Base-by-base conservation (phyloP, 2,113 vertebrate species). In the Junco hyemalis region DNA sequence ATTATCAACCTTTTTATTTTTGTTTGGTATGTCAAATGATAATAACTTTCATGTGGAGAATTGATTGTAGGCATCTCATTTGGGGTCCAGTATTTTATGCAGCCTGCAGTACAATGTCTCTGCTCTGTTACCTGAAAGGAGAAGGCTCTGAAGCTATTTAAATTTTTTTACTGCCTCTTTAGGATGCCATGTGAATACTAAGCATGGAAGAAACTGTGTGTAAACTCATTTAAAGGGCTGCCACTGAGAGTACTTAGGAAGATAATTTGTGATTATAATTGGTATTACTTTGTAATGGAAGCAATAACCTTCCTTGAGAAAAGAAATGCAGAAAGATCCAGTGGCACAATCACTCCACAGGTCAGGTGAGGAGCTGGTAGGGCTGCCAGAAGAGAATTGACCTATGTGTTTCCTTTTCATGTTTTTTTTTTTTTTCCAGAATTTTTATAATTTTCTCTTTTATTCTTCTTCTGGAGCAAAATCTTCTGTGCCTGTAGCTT, bases 331-430 rank as follows among this genome's bases (percentile, higher is more conserved):
- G 71, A 48, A 79, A 53, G 28, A 20, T 44, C 10, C 72, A 65
- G 23, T 24, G 56, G 10, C 23, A 3, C 9, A 48, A 33, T 83
- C 33, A 0, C n/a, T 57, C 10, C 0, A 0, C 83, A 42, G 40
- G 14, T 48, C 44, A 69, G 36, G 20, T 44, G 22, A 70, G 28
- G 31, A 48, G 3, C 61, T 25, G 26, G 3, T 33, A 53, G 45
- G 9, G 29, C 50, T 82, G 63, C 40, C 53, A 47, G 60, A 66
- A 70, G 44, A 19, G 11, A 35, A 33, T 10, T 64, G 14, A 83
- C 31, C 17, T 47, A 13, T 77, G 38, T 42, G 4, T 60, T 88
- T 65, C 22, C 31, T 80, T 76, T 85, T 47, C 10, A 0, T 40
- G 20, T 0, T 64, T 83, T 86, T 66, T 40, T n/a, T n/a, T n/a